Conservation (phyloP, 1,140 invertebrate species). For the Elymnias hypermnestra region DNA sequence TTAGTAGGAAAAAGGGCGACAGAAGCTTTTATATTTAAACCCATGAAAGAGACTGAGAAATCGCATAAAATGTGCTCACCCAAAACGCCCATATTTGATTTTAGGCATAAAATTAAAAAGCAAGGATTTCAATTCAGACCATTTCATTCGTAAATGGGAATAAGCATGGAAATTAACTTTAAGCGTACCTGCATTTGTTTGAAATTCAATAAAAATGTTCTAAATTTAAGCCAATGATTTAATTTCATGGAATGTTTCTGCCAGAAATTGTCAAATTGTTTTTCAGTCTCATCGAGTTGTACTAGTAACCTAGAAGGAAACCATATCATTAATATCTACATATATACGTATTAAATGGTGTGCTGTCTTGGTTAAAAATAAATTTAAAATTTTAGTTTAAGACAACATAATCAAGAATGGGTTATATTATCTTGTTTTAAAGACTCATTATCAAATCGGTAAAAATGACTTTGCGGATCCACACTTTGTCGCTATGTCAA, state of each 20-base stretch:
- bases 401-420: no score
- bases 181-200: constrained; percentile 67
- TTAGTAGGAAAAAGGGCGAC: constrained; percentile 50
- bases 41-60: constrained; percentile 47
- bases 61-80: constrained; percentile 52
- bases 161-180: constrained; percentile 11
- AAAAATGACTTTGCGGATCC: no score
- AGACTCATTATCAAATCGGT: no score
- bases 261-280: constrained; percentile 96
- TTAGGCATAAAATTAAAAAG: constrained; percentile 46
- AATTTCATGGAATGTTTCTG: constrained; percentile 90
- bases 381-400: no score
- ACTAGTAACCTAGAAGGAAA: constrained; percentile 84
- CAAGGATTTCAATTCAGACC: constrained; percentile 56
- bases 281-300: constrained; percentile 96
- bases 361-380: no score
- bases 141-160: constrained; percentile 24
- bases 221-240: constrained; percentile 90
- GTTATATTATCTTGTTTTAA: no score
- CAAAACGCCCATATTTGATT: constrained; percentile 60
- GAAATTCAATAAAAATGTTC: constrained; percentile 84
- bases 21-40: constrained; percentile 57
- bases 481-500: no score
- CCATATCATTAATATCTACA: neutral
- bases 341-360: no score